Evolutionary conservation across 64 coral and sea anemone genomes (phyloP).

Genomic region (Actinia tenebrosa): DNA sequence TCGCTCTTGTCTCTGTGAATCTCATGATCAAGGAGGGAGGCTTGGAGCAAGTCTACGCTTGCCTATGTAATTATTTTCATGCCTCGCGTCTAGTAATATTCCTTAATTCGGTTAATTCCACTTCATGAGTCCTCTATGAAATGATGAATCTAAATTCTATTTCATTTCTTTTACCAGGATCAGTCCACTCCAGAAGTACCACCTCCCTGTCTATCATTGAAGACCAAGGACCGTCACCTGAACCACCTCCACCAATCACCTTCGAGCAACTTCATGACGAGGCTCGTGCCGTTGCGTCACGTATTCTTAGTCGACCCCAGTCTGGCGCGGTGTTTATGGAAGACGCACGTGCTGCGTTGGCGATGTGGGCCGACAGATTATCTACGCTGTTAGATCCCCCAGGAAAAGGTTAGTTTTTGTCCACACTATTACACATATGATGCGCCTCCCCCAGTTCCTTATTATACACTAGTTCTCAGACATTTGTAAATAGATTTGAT

Average conservation of each 20-base stretch:
- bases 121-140: neutral
- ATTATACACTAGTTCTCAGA: no score
- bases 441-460: no score
- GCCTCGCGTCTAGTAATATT: no score
- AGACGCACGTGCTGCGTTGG: slow-evolving; percentile 57
- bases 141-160: neutral
- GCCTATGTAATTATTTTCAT: no score
- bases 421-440: no score
- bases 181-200: slow-evolving; percentile 11
- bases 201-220: slow-evolving; percentile 6
- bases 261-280: slow-evolving; percentile 72
- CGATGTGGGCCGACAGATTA: slow-evolving; percentile 86
- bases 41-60: no score
- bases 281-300: slow-evolving; percentile 54
- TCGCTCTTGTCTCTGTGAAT: no score
- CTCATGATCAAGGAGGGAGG: no score
- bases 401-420: slow-evolving; percentile 40
- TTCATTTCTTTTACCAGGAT: neutral
- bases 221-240: neutral
- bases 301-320: slow-evolving; percentile 63
- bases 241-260: slow-evolving; percentile 55
- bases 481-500: no score
- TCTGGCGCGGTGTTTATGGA: slow-evolving; percentile 69
- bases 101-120: no score
- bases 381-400: slow-evolving; percentile 59